These are phyloP conservation scores for Anthoscopus minutus DNA, from an alignment of 2,113 vertebrate species.

Conservation along the genomic window DNA sequence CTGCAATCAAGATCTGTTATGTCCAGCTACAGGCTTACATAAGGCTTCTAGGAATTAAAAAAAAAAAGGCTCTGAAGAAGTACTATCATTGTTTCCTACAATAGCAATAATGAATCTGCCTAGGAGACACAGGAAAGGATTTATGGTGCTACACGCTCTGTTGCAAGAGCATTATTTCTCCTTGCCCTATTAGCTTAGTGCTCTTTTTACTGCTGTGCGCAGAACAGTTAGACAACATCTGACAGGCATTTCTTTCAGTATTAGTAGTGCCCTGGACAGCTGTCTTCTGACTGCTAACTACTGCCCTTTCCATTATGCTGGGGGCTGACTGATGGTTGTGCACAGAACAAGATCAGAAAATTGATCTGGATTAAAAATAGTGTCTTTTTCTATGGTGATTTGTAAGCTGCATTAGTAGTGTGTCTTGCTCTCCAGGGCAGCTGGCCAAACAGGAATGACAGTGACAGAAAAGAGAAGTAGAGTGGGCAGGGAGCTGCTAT, in stretches of 20 bases:
- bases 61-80: not conserved
- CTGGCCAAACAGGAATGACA: not conserved
- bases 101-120: not conserved
- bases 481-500: not conserved
- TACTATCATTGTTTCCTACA: not conserved
- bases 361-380: slow-evolving; percentile 14
- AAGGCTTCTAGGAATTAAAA: not conserved
- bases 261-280: not conserved
- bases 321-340: not conserved
- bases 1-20: not conserved
- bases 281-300: not conserved
- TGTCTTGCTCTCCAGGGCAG: not conserved
- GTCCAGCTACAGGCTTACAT: not conserved
- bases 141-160: not conserved
- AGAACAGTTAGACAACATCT: not conserved
- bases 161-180: not conserved
- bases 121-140: not conserved
- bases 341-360: not conserved
- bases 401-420: not conserved
- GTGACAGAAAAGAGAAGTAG: not conserved
- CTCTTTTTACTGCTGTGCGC: not conserved
- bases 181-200: not conserved
- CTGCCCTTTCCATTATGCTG: not conserved
- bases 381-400: not conserved
- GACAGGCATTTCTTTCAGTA: not conserved